These are phyloP conservation scores for Chelonus insularis DNA, from an alignment of 1,140 invertebrate genomes.

Conservation along the genomic window DNA sequence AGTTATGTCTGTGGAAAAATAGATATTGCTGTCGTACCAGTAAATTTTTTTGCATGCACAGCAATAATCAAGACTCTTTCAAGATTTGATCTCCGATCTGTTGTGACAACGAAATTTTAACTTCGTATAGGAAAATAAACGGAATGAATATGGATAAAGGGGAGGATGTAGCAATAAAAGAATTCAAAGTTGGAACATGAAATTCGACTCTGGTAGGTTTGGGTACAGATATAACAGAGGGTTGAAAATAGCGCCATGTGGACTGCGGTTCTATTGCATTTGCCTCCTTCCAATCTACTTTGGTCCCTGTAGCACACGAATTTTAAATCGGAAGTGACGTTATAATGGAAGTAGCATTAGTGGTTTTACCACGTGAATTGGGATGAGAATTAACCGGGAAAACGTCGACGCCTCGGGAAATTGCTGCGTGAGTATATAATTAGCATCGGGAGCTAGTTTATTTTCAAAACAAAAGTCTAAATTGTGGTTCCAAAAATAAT, in stretches of 20 bases:
- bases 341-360: conserved; percentile 52
- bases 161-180: no score
- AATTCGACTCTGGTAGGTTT: conserved; percentile 10
- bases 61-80: no score
- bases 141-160: no score
- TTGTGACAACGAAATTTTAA: no score
- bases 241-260: background rate
- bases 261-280: conserved; percentile 8
- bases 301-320: background rate
- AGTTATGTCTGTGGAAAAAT: no score
- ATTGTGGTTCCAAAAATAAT: no score
- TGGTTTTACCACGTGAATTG: conserved; percentile 37
- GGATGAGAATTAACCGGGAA: conserved; percentile 23
- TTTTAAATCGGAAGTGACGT: conserved; percentile 53
- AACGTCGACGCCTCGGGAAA: conserved; percentile 31
- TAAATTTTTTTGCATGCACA: no score
- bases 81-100: no score
- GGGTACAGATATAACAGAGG: background rate
- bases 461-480: background rate
- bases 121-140: no score
- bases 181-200: conserved; percentile 22
- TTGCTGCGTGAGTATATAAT: conserved; percentile 4
- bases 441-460: background rate
- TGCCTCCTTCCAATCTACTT: conserved; percentile 1
- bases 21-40: no score